phyloP scores from a whole-genome alignment of 2,113 vertebrate species.

The Cyprinodon variegatus region DNA sequence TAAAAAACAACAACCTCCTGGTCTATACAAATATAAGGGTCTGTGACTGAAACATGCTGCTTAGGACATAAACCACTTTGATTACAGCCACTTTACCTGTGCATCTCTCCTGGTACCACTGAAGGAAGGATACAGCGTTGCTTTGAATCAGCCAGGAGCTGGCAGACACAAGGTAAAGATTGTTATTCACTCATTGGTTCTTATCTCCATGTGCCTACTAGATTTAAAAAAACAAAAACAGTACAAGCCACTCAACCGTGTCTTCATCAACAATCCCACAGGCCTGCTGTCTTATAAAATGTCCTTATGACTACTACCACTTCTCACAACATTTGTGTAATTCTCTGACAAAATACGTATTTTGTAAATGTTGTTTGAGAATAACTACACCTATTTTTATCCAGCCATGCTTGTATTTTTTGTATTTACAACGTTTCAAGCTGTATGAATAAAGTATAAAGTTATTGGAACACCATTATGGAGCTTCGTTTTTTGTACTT shows the following conservation, averaged over 20 bases:
- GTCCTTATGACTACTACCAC: constrained; percentile 38
- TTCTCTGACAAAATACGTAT: constrained; percentile 42
- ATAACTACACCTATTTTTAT: constrained; percentile 79
- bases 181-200: constrained; percentile 38
- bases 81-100: constrained; percentile 28
- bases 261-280: constrained; percentile 17
- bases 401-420: neutral
- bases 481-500: no score
- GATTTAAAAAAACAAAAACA: constrained; percentile 46
- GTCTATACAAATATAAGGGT: neutral
- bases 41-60: constrained; percentile 18
- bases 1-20: constrained; percentile 15
- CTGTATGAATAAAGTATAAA: neutral
- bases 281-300: constrained; percentile 25
- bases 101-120: constrained; percentile 3
- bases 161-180: constrained; percentile 23
- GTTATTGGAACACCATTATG: neutral
- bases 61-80: constrained; percentile 23
- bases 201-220: constrained; percentile 67
- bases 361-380: constrained; percentile 73
- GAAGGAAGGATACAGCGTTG: constrained; percentile 16
- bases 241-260: constrained; percentile 26
- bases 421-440: neutral
- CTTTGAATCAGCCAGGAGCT: constrained; percentile 36
- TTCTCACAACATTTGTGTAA: constrained; percentile 35